Evolutionary conservation across 2,888 invertebrate species (phyloP).

Genomic region (Alentia gelatinosa): DNA sequence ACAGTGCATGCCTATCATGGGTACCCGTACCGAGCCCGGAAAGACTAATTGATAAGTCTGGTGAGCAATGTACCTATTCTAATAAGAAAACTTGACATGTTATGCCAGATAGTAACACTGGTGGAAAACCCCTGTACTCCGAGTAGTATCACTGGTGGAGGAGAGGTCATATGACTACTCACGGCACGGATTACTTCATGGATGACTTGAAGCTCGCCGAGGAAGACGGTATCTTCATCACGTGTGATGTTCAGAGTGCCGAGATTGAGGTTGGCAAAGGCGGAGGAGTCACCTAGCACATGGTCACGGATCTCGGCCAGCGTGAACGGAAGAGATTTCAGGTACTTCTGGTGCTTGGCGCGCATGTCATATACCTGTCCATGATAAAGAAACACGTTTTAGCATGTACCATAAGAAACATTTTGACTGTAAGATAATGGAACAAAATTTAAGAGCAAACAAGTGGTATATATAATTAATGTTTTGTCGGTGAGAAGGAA

Average conservation of each 20-base stretch:
- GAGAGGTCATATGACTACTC: too few species aligned
- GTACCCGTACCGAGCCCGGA: too few species aligned
- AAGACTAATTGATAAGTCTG: too few species aligned
- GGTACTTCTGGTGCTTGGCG: slow-evolving; percentile 71
- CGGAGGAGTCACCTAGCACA: slow-evolving; percentile 70
- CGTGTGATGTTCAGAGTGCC: slow-evolving; percentile 72
- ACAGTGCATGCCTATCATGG: too few species aligned
- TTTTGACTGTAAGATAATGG: not conserved
- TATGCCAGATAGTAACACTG: too few species aligned
- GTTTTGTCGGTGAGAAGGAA: too few species aligned
- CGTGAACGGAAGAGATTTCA: slow-evolving; percentile 73
- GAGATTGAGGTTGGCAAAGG: slow-evolving; percentile 65
- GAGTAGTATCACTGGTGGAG: too few species aligned
- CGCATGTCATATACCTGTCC: slow-evolving; percentile 77
- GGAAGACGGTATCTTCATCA: slow-evolving; percentile 70
- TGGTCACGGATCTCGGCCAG: slow-evolving; percentile 69
- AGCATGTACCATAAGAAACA: not conserved
- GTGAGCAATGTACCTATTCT: too few species aligned
- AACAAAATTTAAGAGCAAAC: too few species aligned
- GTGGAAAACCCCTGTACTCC: too few species aligned
- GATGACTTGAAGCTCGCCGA: slow-evolving; percentile 76
- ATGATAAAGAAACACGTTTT: slow-evolving; percentile 52
- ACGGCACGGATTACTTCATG: slow-evolving; percentile 75
- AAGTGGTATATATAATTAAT: too few species aligned
- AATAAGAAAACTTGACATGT: too few species aligned